Evolutionary conservation across 2,888 invertebrate genomes (phyloP).

Genomic region (Leucophenga montana): DNA sequence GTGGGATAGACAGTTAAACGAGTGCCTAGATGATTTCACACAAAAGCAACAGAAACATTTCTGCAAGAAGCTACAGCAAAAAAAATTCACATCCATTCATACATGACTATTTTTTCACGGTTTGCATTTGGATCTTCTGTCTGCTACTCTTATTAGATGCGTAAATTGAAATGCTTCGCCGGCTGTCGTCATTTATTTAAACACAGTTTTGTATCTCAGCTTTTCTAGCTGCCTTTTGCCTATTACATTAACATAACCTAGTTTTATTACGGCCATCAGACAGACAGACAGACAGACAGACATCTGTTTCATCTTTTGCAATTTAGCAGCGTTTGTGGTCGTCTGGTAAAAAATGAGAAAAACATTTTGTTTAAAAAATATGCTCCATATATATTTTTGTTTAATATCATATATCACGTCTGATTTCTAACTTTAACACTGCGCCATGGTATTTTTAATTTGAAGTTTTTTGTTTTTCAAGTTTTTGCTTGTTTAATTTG

Average conservation of each 20-base stretch:
- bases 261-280: no score
- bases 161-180: slow-evolving; percentile 4
- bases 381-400: background rate
- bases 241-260: background rate
- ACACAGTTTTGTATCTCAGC: slow-evolving; percentile 12
- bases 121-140: background rate
- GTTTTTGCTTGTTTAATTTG: background rate
- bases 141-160: background rate
- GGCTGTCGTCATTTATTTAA: slow-evolving; percentile 23
- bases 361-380: background rate
- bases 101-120: slow-evolving; percentile 4
- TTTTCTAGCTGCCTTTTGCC: slow-evolving; percentile 30
- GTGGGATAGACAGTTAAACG: background rate
- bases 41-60: no score
- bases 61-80: no score
- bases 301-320: no score
- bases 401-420: slow-evolving; percentile 18
- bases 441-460: no score
- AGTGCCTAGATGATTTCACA: background rate
- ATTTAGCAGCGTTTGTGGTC: slow-evolving; percentile 12
- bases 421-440: background rate
- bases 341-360: background rate
- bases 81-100: background rate
- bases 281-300: no score
- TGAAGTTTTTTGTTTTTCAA: background rate